Conservation (phyloP, 2,113 vertebrate genomes). For the Bos javanicus region DNA sequence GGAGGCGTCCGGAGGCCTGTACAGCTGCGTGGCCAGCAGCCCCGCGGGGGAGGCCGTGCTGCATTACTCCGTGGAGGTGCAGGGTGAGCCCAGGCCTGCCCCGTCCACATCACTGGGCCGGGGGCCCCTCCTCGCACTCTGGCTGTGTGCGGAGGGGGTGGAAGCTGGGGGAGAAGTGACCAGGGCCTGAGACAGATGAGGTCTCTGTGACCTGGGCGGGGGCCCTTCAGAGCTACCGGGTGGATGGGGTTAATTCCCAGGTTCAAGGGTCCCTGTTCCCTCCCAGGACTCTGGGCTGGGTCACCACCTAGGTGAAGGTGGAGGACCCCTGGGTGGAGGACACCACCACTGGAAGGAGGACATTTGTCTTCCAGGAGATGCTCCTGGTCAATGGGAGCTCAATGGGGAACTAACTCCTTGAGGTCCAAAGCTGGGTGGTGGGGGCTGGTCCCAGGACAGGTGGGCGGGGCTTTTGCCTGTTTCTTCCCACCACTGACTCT, state of each 20-base stretch:
- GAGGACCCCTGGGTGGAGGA: not conserved
- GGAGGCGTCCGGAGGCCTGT: conserved; percentile 51
- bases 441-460: accelerated
- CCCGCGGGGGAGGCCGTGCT: conserved; percentile 63
- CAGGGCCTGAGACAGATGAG: accelerated
- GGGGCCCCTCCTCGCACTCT: accelerated
- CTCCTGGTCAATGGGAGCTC: not conserved
- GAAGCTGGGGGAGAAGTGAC: not conserved
- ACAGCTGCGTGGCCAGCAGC: conserved; percentile 75
- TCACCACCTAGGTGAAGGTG: accelerated
- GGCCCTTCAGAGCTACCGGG: accelerated
- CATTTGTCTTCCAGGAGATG: not conserved
- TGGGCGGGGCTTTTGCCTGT: not conserved
- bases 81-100: conserved; percentile 56
- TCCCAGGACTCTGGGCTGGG: not conserved
- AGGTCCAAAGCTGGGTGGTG: accelerated
- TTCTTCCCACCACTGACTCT: not conserved
- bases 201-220: not conserved
- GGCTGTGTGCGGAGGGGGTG: accelerated
- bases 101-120: accelerated
- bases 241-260: accelerated
- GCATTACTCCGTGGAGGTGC: conserved; percentile 66
- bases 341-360: accelerated
- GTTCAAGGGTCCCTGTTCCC: no score
- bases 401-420: not conserved